Conservation (phyloP, 2,797 vertebrate species). For the Heliangelus exortis region DNA sequence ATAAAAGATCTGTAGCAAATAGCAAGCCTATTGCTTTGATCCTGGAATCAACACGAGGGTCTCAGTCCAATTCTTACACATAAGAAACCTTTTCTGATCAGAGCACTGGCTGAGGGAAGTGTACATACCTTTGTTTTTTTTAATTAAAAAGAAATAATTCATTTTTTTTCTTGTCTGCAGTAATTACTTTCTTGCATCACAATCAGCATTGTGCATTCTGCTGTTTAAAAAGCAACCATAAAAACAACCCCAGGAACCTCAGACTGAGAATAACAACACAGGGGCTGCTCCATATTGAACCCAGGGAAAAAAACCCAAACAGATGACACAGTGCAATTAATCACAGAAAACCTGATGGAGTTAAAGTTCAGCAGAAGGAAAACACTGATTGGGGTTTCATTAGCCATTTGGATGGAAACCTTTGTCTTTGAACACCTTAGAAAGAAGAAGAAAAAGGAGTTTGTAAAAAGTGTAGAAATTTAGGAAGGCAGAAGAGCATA, state of each 20-base stretch:
- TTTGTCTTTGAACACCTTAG: background rate
- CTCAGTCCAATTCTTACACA: background rate
- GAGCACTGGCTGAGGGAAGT: background rate
- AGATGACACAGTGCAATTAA: background rate
- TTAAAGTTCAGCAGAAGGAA: background rate
- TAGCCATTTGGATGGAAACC: background rate
- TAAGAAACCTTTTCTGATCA: background rate
- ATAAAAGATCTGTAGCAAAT: slow-evolving; percentile 1
- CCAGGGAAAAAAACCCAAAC: background rate
- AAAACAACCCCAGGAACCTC: background rate
- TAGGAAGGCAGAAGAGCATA: background rate
- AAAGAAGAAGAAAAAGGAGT: background rate
- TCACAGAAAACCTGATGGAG: background rate
- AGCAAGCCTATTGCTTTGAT: slow-evolving; percentile 21
- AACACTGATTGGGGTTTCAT: background rate
- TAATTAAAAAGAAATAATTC: background rate
- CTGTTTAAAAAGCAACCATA: background rate
- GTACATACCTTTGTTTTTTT: background rate
- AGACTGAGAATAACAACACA: background rate
- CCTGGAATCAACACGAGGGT: background rate
- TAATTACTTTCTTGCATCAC: background rate
- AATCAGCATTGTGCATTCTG: background rate
- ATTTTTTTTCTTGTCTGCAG: background rate
- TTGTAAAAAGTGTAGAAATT: background rate
- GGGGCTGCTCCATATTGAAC: background rate